These are phyloP conservation scores for Drosophila watanabei DNA, from an alignment of 1,140 invertebrate genomes.

Conservation along the genomic window DNA sequence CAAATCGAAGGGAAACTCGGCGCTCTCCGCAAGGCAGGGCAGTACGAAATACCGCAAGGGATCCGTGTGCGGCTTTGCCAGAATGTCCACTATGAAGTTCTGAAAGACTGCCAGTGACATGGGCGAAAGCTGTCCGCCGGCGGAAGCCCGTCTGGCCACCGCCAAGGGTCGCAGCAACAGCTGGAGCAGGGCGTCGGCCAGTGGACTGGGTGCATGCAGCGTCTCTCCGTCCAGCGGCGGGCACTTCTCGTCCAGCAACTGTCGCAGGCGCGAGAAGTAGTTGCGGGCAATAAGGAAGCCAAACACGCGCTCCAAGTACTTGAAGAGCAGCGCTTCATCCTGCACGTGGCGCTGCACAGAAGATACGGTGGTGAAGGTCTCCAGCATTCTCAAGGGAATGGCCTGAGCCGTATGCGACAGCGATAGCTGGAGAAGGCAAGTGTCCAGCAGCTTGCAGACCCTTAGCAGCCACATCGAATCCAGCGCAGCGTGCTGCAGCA, in stretches of 20 bases:
- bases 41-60: slow-evolving; percentile 87
- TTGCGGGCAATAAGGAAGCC: slow-evolving; percentile 85
- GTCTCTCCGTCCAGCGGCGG: slow-evolving; percentile 90
- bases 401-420: slow-evolving; percentile 87
- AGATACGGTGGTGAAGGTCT: slow-evolving; percentile 90
- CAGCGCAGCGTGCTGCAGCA: slow-evolving; percentile 65
- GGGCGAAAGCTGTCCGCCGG: slow-evolving; percentile 25
- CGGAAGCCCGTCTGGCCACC: slow-evolving; percentile 44
- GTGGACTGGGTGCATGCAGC: slow-evolving; percentile 90
- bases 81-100: slow-evolving; percentile 86
- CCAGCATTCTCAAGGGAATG: slow-evolving; percentile 92
- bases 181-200: slow-evolving; percentile 91
- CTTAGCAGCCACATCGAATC: slow-evolving; percentile 73
- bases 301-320: slow-evolving; percentile 85
- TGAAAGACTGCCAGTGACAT: slow-evolving; percentile 57
- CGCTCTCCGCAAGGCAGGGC: slow-evolving; percentile 86
- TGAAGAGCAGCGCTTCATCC: slow-evolving; percentile 85
- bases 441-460: slow-evolving; percentile 69
- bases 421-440: slow-evolving; percentile 73
- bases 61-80: slow-evolving; percentile 87
- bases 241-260: slow-evolving; percentile 90
- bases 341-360: slow-evolving; percentile 86
- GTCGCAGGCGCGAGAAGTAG: slow-evolving; percentile 91
- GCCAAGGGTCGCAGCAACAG: slow-evolving; percentile 91
- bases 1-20: slow-evolving; percentile 87